Conservation (phyloP, 1,140 invertebrate genomes). For the Plectrocnemia conspersa region DNA sequence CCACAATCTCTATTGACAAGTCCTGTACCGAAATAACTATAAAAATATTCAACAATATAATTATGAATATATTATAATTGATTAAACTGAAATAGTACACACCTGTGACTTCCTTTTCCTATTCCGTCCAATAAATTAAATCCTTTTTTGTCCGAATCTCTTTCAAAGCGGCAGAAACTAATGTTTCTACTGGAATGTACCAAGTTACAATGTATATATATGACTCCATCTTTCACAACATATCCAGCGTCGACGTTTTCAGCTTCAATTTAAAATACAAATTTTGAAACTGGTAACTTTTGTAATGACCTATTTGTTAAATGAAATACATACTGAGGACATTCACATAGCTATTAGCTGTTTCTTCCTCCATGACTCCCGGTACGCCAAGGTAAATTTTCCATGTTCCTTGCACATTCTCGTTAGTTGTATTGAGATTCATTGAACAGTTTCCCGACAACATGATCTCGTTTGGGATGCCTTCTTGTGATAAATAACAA, state of each 20-base stretch:
- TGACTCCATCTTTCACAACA: constrained; percentile 38
- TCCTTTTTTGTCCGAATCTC: constrained; percentile 39
- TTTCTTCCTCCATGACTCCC: constrained; percentile 39
- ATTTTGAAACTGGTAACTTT: neutral
- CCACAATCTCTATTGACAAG: constrained; percentile 44
- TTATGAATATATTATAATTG: constrained; percentile 1
- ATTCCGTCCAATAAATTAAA: constrained; percentile 46
- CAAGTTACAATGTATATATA: constrained; percentile 47
- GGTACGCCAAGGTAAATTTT: constrained; percentile 40
- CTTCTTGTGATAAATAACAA: constrained; percentile 19
- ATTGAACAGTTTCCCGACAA: constrained; percentile 42
- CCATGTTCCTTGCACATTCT: constrained; percentile 45
- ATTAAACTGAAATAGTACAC: neutral
- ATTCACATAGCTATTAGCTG: constrained; percentile 35
- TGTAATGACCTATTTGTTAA: neutral
- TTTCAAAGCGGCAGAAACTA: constrained; percentile 48
- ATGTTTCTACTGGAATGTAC: constrained; percentile 42
- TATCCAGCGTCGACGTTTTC: constrained; percentile 44
- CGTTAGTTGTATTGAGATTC: constrained; percentile 39
- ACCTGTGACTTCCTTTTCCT: constrained; percentile 46
- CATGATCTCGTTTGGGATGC: constrained; percentile 38
- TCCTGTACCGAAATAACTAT: constrained; percentile 47
- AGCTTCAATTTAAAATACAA: constrained; percentile 29
- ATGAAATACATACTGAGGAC: constrained; percentile 38
- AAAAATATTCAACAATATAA: constrained; percentile 16